These are phyloP conservation scores for Shargacucullia verbasci DNA, from an alignment of 2,888 invertebrate genomes.

Conservation along the genomic window DNA sequence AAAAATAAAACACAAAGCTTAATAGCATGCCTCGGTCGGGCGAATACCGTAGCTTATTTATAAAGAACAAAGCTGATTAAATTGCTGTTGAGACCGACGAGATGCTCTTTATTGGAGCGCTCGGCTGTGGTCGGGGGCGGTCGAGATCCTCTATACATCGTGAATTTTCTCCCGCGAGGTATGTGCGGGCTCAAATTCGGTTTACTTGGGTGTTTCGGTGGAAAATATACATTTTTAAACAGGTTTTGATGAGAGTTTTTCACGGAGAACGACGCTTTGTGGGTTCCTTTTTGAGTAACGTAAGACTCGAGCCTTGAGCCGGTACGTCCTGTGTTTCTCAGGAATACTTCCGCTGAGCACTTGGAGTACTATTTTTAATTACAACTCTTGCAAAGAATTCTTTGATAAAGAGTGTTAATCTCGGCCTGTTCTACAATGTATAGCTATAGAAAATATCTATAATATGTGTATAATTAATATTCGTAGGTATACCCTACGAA, in stretches of 20 bases:
- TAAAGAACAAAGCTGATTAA: slow-evolving; percentile 79
- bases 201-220: slow-evolving; percentile 49
- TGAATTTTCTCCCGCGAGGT: slow-evolving; percentile 52
- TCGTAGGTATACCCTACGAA: slow-evolving; percentile 13
- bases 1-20: slow-evolving; percentile 59
- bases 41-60: slow-evolving; percentile 70
- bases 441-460: slow-evolving; percentile 10
- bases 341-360: slow-evolving; percentile 10
- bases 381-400: slow-evolving; percentile 13
- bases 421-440: not conserved
- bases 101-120: slow-evolving; percentile 69
- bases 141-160: slow-evolving; percentile 51
- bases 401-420: not conserved
- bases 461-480: too few species aligned
- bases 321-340: slow-evolving; percentile 7
- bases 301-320: slow-evolving; percentile 7
- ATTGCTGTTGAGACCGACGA: slow-evolving; percentile 72
- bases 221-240: slow-evolving; percentile 58
- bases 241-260: slow-evolving; percentile 45
- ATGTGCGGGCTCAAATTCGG: slow-evolving; percentile 52
- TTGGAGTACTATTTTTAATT: slow-evolving; percentile 26
- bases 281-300: slow-evolving; percentile 13
- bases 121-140: slow-evolving; percentile 58
- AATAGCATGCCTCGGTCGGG: slow-evolving; percentile 63
- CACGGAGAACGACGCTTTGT: slow-evolving; percentile 14